phyloP scores from a whole-genome alignment of 2,888 invertebrate genomes.

The Cephus rjabovi region DNA sequence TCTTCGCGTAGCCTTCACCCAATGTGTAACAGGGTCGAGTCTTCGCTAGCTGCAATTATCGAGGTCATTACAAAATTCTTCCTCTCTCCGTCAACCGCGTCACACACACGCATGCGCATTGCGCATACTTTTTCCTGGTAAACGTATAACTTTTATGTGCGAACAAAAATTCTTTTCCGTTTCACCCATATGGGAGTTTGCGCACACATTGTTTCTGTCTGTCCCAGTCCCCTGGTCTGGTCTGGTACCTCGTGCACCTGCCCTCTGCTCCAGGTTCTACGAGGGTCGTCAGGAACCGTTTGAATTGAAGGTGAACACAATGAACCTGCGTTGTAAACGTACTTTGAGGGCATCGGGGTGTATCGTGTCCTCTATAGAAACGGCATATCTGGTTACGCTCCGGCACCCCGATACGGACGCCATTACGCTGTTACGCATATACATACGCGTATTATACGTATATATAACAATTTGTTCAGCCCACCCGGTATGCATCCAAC shows the following conservation, averaged over 20 bases:
- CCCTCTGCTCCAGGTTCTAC: background rate
- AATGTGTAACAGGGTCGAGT: background rate
- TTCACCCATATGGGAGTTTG: background rate
- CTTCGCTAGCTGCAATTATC: background rate
- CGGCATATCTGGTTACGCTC: constrained; percentile 3
- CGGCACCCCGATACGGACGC: background rate
- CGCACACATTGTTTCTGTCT: background rate
- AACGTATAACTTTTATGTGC: background rate
- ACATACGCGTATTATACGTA: background rate
- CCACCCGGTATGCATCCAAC: background rate
- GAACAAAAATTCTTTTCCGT: background rate
- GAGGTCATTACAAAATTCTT: background rate
- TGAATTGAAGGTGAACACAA: constrained; percentile 12
- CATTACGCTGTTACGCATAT: background rate
- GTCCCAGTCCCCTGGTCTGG: background rate
- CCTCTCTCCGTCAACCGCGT: background rate
- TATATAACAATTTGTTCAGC: background rate
- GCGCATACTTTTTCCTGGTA: background rate
- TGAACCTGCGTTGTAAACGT: constrained; percentile 25
- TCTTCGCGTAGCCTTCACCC: background rate
- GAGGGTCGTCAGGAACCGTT: background rate
- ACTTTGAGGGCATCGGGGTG: constrained; percentile 30
- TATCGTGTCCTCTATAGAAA: constrained; percentile 14
- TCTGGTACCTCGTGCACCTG: background rate
- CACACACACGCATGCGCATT: background rate